Percentiles rank a stretch among this genome's conserved stretches.
Conservation (phyloP, 2,888 invertebrate genomes). For the Metellina segmentata region DNA sequence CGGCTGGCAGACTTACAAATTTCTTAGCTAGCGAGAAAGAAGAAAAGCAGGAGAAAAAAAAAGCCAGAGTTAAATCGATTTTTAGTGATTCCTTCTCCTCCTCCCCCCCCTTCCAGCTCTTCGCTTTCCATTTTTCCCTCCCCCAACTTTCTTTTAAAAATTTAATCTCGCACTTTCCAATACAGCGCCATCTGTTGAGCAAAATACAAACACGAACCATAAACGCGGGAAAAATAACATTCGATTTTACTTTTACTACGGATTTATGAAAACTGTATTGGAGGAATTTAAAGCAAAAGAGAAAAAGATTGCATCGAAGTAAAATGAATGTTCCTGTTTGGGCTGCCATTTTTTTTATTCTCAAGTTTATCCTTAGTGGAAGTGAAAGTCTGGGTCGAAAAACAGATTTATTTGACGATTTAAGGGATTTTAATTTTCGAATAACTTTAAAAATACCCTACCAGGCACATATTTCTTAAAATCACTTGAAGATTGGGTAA, state of each 20-base stretch:
- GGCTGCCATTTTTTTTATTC: neutral
- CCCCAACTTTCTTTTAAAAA: slow-evolving; percentile 72
- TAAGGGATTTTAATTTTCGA: no score
- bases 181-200: slow-evolving; percentile 73
- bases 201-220: slow-evolving; percentile 75
- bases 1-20: slow-evolving; percentile 70
- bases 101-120: slow-evolving; percentile 21
- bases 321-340: neutral
- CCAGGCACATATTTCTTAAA: no score
- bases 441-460: no score
- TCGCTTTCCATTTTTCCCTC: slow-evolving; percentile 64
- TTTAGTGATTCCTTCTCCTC: slow-evolving; percentile 68
- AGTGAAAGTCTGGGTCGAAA: no score
- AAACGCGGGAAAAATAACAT: slow-evolving; percentile 69
- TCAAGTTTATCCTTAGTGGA: neutral
- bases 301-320: neutral
- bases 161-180: slow-evolving; percentile 74
- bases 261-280: slow-evolving; percentile 64
- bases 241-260: slow-evolving; percentile 34
- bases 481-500: no score
- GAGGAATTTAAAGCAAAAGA: slow-evolving; percentile 55
- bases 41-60: slow-evolving; percentile 22
- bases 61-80: slow-evolving; percentile 71
- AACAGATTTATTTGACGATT: no score
- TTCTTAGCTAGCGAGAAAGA: slow-evolving; percentile 50